Evolutionary conservation across 2,888 invertebrate genomes (phyloP), one percentile per base, ranked within the genome.

Genomic region (Meganola albula): DNA sequence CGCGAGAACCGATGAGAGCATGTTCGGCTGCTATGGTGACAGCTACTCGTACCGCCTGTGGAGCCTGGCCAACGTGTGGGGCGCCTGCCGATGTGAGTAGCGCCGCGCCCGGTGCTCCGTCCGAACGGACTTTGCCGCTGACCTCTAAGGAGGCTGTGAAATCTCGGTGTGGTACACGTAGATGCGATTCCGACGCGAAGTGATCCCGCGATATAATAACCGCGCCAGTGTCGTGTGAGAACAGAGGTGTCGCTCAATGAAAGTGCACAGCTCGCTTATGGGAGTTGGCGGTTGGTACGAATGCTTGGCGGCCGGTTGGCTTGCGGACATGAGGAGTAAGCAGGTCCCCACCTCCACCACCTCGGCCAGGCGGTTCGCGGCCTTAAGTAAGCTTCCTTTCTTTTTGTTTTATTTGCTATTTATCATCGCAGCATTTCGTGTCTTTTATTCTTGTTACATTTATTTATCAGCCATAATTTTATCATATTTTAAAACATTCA

Each of bases 1-100:
- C 92, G 92, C 92, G 89, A 91, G 91, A 90, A 90, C 90, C 86
- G 88, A 90, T 88, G 91, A 88, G 87, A 90, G 89, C 88, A 92
- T 90, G 91, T 90, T 90, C 88, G 90, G 90, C 75, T 90, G 90
- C 87, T 90, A 90, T 87, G 84, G 84, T 82, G 91, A 91, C 87
- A 91, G 90, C 88, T 91, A 91, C 87, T 91, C 91, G 77, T 91
- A 91, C 86, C 89, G 91, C 78, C 89, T 91, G 79, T 91, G 91
- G 91, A 91, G 90, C 87, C 87, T 91, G 82, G 91, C 91, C 86
- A 91, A 91, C 87, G 90, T 91, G 67, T 91, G 91, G 91, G 90
- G 90, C 87, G 89, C 89, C 87, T 90, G 89, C 80, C 90, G 90
- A 88, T 89, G 91, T 91, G 88, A 91, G 91, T 91, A 88, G 74